A percentile compares a stretch with the other conserved stretches of the same genome.
These are phyloP conservation scores for Dicranocentrus wangi DNA, from an alignment of 2,888 invertebrate species.

Conservation along the genomic window DNA sequence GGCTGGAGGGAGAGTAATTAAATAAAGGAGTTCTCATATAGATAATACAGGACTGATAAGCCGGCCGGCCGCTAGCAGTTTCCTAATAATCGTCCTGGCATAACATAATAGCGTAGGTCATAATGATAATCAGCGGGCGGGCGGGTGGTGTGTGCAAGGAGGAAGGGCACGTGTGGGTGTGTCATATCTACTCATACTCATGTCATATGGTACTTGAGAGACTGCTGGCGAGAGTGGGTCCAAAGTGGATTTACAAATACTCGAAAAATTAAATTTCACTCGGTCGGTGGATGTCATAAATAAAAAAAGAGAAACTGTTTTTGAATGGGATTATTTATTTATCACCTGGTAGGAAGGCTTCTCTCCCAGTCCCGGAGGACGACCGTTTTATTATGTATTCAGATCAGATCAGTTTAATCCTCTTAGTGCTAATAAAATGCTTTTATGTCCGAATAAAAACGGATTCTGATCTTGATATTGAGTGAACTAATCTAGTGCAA, in stretches of 20 bases:
- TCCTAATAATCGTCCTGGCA: conserved; percentile 10
- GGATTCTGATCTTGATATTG: not conserved
- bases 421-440: conserved; percentile 39
- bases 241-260: conserved; percentile 35
- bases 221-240: no score
- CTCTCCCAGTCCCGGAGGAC: no score
- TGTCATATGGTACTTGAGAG: conserved; percentile 52
- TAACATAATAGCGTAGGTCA: conserved; percentile 2
- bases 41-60: conserved; percentile 43
- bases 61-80: not conserved
- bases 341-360: conserved; percentile 26
- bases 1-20: conserved; percentile 50
- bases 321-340: conserved; percentile 42
- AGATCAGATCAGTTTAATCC: conserved; percentile 35
- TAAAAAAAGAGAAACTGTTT: conserved; percentile 13
- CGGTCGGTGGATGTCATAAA: no score
- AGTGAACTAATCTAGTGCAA: not conserved
- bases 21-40: conserved; percentile 46
- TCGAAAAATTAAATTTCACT: no score
- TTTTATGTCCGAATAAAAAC: conserved; percentile 17
- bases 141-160: no score
- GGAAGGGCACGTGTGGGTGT: conserved; percentile 54
- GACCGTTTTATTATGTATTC: conserved; percentile 23
- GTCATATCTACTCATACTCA: no score
- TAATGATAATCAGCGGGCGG: conserved; percentile 35